phyloP scores from a whole-genome alignment of 2,888 invertebrate genomes.

The Drosophila eohydei region DNA sequence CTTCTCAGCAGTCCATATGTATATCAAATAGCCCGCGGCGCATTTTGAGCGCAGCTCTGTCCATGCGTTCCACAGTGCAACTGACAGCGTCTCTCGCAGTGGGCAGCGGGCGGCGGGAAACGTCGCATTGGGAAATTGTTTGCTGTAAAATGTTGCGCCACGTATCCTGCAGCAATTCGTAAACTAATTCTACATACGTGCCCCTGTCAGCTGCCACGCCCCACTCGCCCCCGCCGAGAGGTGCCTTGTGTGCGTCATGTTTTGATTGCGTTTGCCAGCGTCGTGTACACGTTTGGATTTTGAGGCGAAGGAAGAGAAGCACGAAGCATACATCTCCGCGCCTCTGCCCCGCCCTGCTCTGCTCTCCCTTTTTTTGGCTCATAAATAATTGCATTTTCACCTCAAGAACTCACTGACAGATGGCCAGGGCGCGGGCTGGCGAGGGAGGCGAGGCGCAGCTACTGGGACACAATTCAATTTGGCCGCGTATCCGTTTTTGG shows the following conservation, averaged over 20 bases:
- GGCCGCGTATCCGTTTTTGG: conserved; percentile 71
- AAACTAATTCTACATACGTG: conserved; percentile 81
- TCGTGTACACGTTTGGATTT: conserved; percentile 59
- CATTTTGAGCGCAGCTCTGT: conserved; percentile 15
- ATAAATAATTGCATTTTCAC: conserved; percentile 80
- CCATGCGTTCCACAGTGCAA: conserved; percentile 42
- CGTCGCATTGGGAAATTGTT: conserved; percentile 63
- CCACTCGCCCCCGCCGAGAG: conserved; percentile 1
- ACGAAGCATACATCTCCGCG: conserved; percentile 11
- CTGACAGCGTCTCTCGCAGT: conserved; percentile 42
- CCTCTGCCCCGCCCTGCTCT: neutral
- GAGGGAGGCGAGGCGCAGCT: neutral
- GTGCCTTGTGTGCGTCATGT: conserved; percentile 72
- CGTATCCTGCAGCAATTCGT: conserved; percentile 81
- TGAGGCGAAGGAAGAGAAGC: neutral
- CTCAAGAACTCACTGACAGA: conserved; percentile 77
- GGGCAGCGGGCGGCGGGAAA: neutral
- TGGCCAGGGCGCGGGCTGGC: conserved; percentile 12
- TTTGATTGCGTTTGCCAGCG: conserved; percentile 70
- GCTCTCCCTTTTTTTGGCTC: conserved; percentile 44
- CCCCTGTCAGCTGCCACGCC: conserved; percentile 67
- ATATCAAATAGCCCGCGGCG: conserved; percentile 2
- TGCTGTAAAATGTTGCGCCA: conserved; percentile 78
- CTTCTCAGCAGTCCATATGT: neutral
- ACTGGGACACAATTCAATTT: conserved; percentile 73